A percentile compares a stretch with the other conserved stretches of the same genome.
phyloP scores from a whole-genome alignment of 2,888 invertebrate species.

The Hypolimnas misippus region DNA sequence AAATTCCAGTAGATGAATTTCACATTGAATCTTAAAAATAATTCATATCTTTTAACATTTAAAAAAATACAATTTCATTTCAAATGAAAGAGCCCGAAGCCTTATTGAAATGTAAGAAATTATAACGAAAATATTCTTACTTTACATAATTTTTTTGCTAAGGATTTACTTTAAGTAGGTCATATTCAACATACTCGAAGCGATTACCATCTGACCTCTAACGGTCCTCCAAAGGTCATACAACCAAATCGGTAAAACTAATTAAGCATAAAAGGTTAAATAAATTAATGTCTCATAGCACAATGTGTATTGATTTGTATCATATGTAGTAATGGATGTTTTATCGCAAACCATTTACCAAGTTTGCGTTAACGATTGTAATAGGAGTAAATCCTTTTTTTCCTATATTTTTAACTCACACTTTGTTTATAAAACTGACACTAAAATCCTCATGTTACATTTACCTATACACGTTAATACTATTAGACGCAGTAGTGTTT shows the following conservation, averaged over 20 bases:
- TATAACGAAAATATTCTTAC: not conserved
- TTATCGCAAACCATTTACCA: not conserved
- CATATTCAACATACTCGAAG: slow-evolving; percentile 23
- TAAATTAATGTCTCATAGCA: not conserved
- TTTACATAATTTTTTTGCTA: not conserved
- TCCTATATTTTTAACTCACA: too few species aligned
- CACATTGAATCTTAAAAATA: not conserved
- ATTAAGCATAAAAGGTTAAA: slow-evolving; percentile 24
- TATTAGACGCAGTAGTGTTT: too few species aligned
- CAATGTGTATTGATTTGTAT: not conserved
- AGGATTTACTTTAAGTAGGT: slow-evolving; percentile 10
- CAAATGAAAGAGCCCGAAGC: not conserved
- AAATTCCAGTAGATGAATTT: too few species aligned
- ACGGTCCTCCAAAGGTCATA: slow-evolving; percentile 13
- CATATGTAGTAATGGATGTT: not conserved
- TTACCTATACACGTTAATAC: too few species aligned
- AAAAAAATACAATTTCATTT: not conserved
- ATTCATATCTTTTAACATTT: not conserved
- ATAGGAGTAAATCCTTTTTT: too few species aligned
- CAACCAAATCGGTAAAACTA: slow-evolving; percentile 20
- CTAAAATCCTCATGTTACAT: too few species aligned
- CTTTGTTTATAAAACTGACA: too few species aligned
- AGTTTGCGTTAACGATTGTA: too few species aligned
- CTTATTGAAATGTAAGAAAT: slow-evolving; percentile 2
- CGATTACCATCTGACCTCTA: slow-evolving; percentile 27